Conservation (phyloP, 2,888 invertebrate genomes). For the Agrochola circellaris region DNA sequence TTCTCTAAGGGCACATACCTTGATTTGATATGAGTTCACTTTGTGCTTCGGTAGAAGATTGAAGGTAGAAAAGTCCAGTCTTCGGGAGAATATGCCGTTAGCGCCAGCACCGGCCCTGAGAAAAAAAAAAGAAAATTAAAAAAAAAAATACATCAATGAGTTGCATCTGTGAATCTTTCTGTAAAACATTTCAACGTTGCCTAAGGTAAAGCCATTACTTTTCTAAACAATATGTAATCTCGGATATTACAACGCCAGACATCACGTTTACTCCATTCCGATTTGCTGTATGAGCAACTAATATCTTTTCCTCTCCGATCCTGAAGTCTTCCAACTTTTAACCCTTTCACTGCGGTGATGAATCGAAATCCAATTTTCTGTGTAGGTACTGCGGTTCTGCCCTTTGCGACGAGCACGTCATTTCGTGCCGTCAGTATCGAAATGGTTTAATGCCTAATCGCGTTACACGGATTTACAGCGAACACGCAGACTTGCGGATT, state of each 20-base stretch:
- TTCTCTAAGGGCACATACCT: conserved; percentile 91
- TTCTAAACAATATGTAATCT: conserved; percentile 51
- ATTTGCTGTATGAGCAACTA: conserved; percentile 57
- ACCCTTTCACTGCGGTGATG: conserved; percentile 68
- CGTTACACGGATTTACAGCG: conserved; percentile 70
- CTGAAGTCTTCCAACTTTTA: conserved; percentile 58
- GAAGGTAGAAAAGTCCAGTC: conserved; percentile 98
- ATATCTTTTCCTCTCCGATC: conserved; percentile 53
- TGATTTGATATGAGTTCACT: conserved; percentile 99
- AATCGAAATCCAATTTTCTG: conserved; percentile 74
- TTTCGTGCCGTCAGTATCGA: conserved; percentile 65
- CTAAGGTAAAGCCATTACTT: conserved; percentile 49
- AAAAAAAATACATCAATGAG: conserved; percentile 39
- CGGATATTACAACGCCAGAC: conserved; percentile 59
- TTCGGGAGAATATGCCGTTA: conserved; percentile 97
- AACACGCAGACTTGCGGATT: conserved; percentile 64
- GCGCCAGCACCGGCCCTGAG: conserved; percentile 96
- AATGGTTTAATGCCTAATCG: conserved; percentile 70
- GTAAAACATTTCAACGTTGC: conserved; percentile 38
- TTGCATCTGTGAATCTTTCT: conserved; percentile 20
- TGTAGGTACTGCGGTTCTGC: conserved; percentile 38
- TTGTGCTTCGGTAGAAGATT: conserved; percentile 98
- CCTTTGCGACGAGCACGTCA: conserved; percentile 60
- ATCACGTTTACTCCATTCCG: conserved; percentile 60
- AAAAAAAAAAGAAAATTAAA: conserved; percentile 73